Evolutionary conservation across 2,888 invertebrate genomes (phyloP).

Genomic region (Tupiocoris notatus): DNA sequence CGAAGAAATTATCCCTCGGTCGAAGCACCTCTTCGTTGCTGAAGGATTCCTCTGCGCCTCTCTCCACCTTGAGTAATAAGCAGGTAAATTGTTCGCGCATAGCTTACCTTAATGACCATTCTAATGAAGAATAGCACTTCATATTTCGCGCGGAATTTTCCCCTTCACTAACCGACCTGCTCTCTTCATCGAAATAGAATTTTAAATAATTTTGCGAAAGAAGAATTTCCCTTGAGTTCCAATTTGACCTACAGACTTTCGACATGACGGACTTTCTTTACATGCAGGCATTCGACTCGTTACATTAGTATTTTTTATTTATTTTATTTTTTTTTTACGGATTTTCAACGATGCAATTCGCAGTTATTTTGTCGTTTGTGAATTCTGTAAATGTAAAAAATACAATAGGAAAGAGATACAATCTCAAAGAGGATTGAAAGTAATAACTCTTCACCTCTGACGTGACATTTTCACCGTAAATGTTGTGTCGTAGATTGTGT

Average conservation of each 20-base stretch:
- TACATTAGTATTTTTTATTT: too few relatives aligned
- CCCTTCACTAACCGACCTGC: slow-evolving; percentile 2
- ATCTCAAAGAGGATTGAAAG: not conserved
- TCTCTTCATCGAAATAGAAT: not conserved
- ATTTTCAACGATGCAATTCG: too few relatives aligned
- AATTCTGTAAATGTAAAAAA: not conserved
- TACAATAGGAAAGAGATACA: not conserved
- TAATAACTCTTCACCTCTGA: not conserved
- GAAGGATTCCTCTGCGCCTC: not conserved
- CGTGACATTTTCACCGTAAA: not conserved
- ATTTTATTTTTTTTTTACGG: too few relatives aligned
- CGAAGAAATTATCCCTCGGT: slow-evolving; percentile 17
- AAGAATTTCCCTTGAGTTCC: not conserved
- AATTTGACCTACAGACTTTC: not conserved
- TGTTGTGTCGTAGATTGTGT: slow-evolving; percentile 20
- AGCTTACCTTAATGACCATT: slow-evolving; percentile 38
- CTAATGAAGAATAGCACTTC: slow-evolving; percentile 39
- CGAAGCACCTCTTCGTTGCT: not conserved
- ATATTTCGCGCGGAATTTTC: slow-evolving; percentile 20
- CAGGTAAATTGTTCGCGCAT: slow-evolving; percentile 40
- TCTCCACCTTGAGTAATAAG: slow-evolving; percentile 21
- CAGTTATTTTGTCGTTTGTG: not conserved
- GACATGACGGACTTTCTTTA: too few relatives aligned
- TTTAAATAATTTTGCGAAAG: not conserved
- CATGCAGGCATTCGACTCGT: too few relatives aligned